Percentiles rank a stretch among this genome's conserved stretches.
Conservation (phyloP, 2,888 invertebrate species). For the Oxyscelio sp. region DNA sequence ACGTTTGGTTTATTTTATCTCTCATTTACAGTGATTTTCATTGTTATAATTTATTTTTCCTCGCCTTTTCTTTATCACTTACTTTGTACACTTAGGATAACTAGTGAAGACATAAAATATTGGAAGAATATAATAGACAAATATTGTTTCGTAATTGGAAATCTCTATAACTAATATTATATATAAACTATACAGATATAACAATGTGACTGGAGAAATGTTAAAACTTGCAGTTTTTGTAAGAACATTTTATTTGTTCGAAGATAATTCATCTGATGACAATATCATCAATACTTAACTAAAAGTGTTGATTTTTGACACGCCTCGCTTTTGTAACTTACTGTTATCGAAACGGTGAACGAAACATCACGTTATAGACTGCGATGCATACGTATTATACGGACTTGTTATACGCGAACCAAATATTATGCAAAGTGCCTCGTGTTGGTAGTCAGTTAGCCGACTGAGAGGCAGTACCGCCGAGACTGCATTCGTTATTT, state of each 20-base stretch:
- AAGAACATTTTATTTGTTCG: too few species aligned
- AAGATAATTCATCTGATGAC: constrained; percentile 10
- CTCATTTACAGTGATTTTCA: constrained; percentile 8
- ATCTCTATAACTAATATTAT: too few species aligned
- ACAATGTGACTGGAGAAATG: too few species aligned
- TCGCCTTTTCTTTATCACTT: not conserved
- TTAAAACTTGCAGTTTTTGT: too few species aligned
- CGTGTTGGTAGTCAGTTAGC: constrained; percentile 80
- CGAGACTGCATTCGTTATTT: too few species aligned
- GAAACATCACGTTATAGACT: constrained; percentile 76
- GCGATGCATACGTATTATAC: constrained; percentile 76
- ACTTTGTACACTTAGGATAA: too few species aligned
- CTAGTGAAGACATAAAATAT: too few species aligned
- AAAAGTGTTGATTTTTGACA: constrained; percentile 55
- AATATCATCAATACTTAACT: constrained; percentile 18
- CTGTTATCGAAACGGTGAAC: constrained; percentile 72
- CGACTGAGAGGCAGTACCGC: too few species aligned
- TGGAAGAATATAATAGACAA: too few species aligned
- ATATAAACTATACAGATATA: too few species aligned
- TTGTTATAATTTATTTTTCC: constrained; percentile 1
- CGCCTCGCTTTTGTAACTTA: constrained; percentile 59
- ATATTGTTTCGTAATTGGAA: too few species aligned
- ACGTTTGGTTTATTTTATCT: too few species aligned
- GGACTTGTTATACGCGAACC: constrained; percentile 81
- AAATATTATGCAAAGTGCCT: constrained; percentile 83